Base-by-base conservation (phyloP, 1,140 invertebrate species). In the Drosophila busckii region DNA sequence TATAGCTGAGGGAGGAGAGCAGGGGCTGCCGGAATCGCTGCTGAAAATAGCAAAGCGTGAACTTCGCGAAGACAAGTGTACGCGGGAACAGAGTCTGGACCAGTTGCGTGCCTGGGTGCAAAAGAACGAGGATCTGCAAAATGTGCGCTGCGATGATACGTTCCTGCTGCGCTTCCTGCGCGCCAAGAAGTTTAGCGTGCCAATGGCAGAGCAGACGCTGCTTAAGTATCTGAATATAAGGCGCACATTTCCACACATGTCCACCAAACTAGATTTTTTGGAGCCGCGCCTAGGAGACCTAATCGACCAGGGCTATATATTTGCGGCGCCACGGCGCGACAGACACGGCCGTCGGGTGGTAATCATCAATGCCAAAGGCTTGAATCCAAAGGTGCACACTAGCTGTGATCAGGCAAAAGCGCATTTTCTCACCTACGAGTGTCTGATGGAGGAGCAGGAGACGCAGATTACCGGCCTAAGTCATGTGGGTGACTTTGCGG, bases 151-250 rank as follows among this genome's bases (percentile, higher is more conserved):
- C 91, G 94, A 95, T 87, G 90, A 92, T 29, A 89, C 88, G 44
- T 96, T 95, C 84, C 88, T 95, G 48, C 87, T 95, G 23, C 89
- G 94, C 25, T 96, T 95, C 73, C 88, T 95, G 34, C 89, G 94
- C 2, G 90, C 91, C 28, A 93, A 94, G 78, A 95, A 95, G 84
- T 95, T 92, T 88, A 93, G 92, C 65, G 89, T 96, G 9, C 92
- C 92, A 1, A 91, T 94, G 90, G 92, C 94, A 0, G 92, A 95
- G 73, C 91, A 94, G 68, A 92, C 91, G 5, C 75, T 96, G 4
- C 88, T 95, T 5, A 95, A 94, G 70, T 96, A 95, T 84, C 89
- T 96, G 37, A 92, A 92, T 67, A 90, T 95, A 40, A 89, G 93
- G 23, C 91, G 92, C 68, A 90, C 88, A 13, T 93, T 92, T 65